Conservation (phyloP, 2,888 invertebrate genomes). For the Leptinotarsa haldemani region DNA sequence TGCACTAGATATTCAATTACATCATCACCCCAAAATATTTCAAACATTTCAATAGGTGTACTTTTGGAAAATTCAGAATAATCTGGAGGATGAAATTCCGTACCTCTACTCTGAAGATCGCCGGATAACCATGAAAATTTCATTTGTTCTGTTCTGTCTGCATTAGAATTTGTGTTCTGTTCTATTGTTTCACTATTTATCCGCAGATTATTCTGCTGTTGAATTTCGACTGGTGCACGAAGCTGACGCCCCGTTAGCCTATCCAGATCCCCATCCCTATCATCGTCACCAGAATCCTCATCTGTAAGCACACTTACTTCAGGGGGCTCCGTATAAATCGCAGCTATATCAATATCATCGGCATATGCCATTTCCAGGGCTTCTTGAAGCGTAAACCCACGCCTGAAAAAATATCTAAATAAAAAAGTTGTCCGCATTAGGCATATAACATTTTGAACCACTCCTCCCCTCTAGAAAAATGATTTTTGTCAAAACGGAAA, state of each 20-base stretch:
- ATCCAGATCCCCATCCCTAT: slow-evolving; percentile 7
- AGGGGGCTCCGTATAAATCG: not conserved
- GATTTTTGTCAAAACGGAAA: not conserved
- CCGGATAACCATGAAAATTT: not conserved
- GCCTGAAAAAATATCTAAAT: not conserved
- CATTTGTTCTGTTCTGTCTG: not conserved
- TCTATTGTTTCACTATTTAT: slow-evolving; percentile 5
- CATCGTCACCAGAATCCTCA: not conserved
- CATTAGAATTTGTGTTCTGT: not conserved
- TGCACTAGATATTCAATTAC: slow-evolving; percentile 11
- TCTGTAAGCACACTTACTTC: slow-evolving; percentile 2
- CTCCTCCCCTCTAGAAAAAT: not conserved
- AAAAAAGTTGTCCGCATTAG: not conserved
- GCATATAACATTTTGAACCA: not conserved
- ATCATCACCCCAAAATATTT: slow-evolving; percentile 32
- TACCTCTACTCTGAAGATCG: not conserved
- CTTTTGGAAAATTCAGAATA: slow-evolving; percentile 4
- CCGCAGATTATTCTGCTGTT: slow-evolving; percentile 1
- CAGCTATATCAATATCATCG: not conserved
- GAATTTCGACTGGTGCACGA: slow-evolving; percentile 7
- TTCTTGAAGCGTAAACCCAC: not conserved
- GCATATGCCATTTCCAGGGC: not conserved
- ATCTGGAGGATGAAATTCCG: slow-evolving; percentile 5
- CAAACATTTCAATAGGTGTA: slow-evolving; percentile 23
- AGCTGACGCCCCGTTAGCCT: slow-evolving; percentile 7